phyloP scores from a whole-genome alignment of 1,140 invertebrate species.

The Bombus vancouverensis region DNA sequence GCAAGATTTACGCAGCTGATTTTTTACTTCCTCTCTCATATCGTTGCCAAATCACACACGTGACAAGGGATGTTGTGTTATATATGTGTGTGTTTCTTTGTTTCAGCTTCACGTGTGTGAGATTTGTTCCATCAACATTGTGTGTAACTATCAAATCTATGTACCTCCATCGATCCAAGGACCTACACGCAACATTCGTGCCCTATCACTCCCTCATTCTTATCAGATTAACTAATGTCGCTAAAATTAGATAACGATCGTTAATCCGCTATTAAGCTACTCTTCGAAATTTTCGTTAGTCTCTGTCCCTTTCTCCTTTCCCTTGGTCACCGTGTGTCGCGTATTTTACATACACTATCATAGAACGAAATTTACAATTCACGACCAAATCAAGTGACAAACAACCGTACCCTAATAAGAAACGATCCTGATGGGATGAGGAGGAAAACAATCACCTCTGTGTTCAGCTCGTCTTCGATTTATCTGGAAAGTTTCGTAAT shows the following conservation, averaged over 20 bases:
- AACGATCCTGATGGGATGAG: conserved; percentile 6
- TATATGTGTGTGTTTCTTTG: background rate
- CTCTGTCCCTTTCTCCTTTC: conserved; percentile 30
- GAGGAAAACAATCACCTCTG: conserved; percentile 3
- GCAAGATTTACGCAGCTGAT: background rate
- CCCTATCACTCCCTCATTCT: conserved; percentile 30
- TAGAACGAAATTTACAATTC: background rate
- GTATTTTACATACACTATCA: background rate
- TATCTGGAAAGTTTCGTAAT: background rate
- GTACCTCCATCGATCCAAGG: background rate
- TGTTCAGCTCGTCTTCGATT: background rate
- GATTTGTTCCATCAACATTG: background rate
- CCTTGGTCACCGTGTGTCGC: conserved; percentile 1
- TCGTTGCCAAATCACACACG: background rate
- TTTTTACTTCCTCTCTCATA: background rate
- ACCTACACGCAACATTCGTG: conserved; percentile 2
- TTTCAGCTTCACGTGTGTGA: background rate
- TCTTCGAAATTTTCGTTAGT: conserved; percentile 30
- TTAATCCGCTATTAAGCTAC: conserved; percentile 61
- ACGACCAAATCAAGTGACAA: background rate
- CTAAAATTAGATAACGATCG: conserved; percentile 70
- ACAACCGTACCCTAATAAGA: background rate
- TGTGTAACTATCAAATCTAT: background rate
- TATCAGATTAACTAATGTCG: conserved; percentile 58
- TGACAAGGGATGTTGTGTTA: background rate